Base-by-base conservation (phyloP, 1,140 invertebrate genomes). In the Plodia interpunctella region DNA sequence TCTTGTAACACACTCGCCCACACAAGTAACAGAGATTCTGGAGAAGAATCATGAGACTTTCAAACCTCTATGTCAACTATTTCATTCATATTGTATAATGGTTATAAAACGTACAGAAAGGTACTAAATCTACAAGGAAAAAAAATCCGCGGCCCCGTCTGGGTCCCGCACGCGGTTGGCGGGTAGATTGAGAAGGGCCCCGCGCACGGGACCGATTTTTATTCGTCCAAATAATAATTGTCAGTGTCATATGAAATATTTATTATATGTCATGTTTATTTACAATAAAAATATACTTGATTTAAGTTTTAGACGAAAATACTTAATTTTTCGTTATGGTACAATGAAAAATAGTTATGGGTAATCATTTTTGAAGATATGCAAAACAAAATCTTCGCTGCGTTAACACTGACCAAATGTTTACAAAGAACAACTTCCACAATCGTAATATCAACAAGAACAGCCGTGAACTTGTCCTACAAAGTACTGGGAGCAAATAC, bases 381-480 rank as follows among this genome's bases (percentile, higher is more conserved):
- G 13, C 38, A 44, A 15, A 44, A 10, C 5, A 15, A n/a, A 44
- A 44, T 44, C 13, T 15, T 44, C 13, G 2, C n/a, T 10, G 38
- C 38, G 6, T 15, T 15, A 44, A 44, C 10, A 15, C 38, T 44
- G 38, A 44, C 13, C 15, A 44, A 44, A 15, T 15, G 13, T 44
- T 44, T 44, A 32, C 30, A 11, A 44, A 44, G 13, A 17, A 10
- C 38, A 10, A 15, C 10, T 25, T n/a, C 15, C 38, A 15, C 15
- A 25, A 25, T 44, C 10, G 8, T 53, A 1, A 25, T 25, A 25
- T 56, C 55, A n/a, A n/a, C n/a, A 28, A 72, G 74, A 20, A 65
- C 66, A 10, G 64, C 60, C 2, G 72, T 74, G 18, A 76, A 65
- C 32, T 66, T 83, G 21, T 83, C 80, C 1, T 83, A 70, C 49